Base-by-base conservation (phyloP, 2,113 vertebrate genomes). In the Copsychus sechellarum region DNA sequence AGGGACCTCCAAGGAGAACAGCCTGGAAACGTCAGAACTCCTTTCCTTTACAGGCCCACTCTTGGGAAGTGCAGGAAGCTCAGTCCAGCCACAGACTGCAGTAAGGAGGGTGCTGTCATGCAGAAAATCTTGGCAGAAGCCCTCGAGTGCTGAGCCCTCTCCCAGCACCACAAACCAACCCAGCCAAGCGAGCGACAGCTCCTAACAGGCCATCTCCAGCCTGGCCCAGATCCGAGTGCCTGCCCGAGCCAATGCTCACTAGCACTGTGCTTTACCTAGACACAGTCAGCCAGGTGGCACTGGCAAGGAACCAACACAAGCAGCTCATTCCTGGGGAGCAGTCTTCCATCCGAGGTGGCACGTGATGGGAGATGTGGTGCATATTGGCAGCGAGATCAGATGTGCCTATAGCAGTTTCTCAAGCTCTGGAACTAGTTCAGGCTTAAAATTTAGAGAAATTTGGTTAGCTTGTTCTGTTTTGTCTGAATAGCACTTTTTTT, bases 201-300 rank as follows among this genome's bases (percentile, higher is more conserved):
- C 40, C 94, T 94, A 97, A 94, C 95, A 85, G 93, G 92, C 96
- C 88, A 93, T 91, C 93, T 93, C 90, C 92, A 91, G 82, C 82
- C 89, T 95, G 95, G 94, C 91, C 94, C 62, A 8, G 48, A 77
- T 90, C 92, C 84, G 12, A 91, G 56, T 24, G 9, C 1, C 54
- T 43, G 71, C 2, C 67, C 54, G 69, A 91, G 93, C 93, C 83
- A 90, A 86, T 11, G 54, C 61, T 79, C 33, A 3, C 71, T 73
- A 8, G 64, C 21, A 1, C 71, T 70, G 43, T 66, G 54, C 47
- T 88, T 90, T 92, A 94, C 95, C 92, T 97, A 90, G 79, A 62
- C 25, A 3, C 24, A 95, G 61, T 29, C 0, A 34, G 94, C 58
- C 95, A 96, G 93, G 95, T 91, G 92, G 94, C 74, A 47, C 11